A percentile compares a stretch with the other conserved stretches of the same genome.
These are phyloP conservation scores for Hylyphantes graminicola DNA, from an alignment of 1,140 invertebrate genomes.

Conservation along the genomic window DNA sequence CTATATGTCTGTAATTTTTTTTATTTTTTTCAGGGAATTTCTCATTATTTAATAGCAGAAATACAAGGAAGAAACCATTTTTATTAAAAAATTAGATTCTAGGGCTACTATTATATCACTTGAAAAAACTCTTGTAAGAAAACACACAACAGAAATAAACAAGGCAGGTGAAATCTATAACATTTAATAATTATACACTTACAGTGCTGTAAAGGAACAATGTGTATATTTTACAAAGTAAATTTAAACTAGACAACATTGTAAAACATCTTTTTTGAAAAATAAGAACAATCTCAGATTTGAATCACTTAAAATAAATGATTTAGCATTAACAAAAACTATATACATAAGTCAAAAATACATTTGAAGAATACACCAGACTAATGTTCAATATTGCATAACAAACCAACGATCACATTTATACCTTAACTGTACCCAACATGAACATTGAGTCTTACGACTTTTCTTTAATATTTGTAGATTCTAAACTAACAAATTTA, in stretches of 20 bases:
- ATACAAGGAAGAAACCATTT: too few relatives aligned
- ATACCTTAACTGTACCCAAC: too few relatives aligned
- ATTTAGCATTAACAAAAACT: slow-evolving; percentile 15
- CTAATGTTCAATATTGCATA: slow-evolving; percentile 12
- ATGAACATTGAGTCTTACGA: too few relatives aligned
- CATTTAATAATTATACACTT: slow-evolving; percentile 55
- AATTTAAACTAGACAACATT: slow-evolving; percentile 35
- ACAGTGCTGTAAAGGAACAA: slow-evolving; percentile 58
- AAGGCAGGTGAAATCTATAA: slow-evolving; percentile 42
- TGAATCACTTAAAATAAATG: slow-evolving; percentile 18
- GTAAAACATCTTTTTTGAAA: slow-evolving; percentile 24
- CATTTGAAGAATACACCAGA: slow-evolving; percentile 1
- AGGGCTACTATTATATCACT: too few relatives aligned
- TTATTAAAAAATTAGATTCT: too few relatives aligned
- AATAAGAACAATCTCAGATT: slow-evolving; percentile 12
- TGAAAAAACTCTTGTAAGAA: background rate
- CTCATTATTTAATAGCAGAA: too few relatives aligned
- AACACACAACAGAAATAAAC: background rate
- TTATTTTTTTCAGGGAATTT: too few relatives aligned
- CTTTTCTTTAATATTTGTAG: too few relatives aligned
- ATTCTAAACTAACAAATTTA: too few relatives aligned
- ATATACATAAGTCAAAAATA: slow-evolving; percentile 18
- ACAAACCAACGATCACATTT: background rate
- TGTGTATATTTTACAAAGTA: slow-evolving; percentile 42
- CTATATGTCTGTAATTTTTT: too few relatives aligned